A percentile compares a stretch with the other conserved stretches of the same genome.
These are phyloP conservation scores for Stercorarius parasiticus DNA, from an alignment of 2,113 vertebrate genomes.

Conservation along the genomic window DNA sequence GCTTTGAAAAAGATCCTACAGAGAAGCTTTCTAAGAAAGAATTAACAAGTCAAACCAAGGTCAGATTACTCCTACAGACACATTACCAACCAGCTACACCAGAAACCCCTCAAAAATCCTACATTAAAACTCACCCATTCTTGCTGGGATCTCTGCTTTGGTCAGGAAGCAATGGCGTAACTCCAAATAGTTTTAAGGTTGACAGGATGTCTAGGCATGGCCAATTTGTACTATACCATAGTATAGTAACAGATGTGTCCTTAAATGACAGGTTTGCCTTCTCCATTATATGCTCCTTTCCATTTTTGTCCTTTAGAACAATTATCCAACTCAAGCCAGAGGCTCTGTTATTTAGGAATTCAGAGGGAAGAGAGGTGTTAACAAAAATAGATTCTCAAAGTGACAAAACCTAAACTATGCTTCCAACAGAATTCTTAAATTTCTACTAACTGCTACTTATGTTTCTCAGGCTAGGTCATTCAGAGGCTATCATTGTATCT, in stretches of 20 bases:
- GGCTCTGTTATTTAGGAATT: constrained; percentile 55
- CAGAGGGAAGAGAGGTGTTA: not conserved
- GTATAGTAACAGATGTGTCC: constrained; percentile 76
- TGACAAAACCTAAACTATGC: not conserved
- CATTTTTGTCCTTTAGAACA: constrained; percentile 73
- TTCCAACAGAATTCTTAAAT: not conserved
- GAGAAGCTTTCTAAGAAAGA: not conserved
- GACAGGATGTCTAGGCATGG: constrained; percentile 69
- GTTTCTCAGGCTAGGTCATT: not conserved
- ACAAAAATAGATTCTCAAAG: not conserved
- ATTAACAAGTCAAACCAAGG: not conserved
- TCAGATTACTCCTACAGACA: not conserved
- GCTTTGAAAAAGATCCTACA: not conserved
- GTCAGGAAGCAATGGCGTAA: constrained; percentile 73
- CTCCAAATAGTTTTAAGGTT: constrained; percentile 79
- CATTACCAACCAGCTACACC: not conserved
- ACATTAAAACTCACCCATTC: constrained; percentile 62
- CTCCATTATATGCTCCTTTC: constrained; percentile 69
- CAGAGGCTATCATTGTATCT: not conserved
- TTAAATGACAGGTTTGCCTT: constrained; percentile 72
- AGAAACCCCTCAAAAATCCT: not conserved
- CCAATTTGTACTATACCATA: constrained; percentile 78
- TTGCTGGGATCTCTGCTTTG: not conserved
- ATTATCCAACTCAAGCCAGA: constrained; percentile 81
- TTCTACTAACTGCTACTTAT: not conserved